Evolutionary conservation across 2,113 vertebrate genomes (phyloP).

Genomic region (Psammodynastes pulverulentus): DNA sequence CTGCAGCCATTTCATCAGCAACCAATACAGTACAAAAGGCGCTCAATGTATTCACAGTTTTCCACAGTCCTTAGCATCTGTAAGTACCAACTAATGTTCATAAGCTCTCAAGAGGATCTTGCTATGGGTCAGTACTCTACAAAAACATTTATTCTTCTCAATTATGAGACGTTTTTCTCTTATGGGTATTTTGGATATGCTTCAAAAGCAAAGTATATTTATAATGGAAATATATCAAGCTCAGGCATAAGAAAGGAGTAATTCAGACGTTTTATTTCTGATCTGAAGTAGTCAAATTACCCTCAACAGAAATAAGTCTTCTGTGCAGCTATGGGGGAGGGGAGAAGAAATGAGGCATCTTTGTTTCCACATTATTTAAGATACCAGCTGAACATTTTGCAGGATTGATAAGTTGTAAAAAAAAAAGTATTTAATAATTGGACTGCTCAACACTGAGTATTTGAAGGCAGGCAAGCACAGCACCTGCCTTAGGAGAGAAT

Average conservation of each 20-base stretch:
- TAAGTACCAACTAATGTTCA: constrained; percentile 38
- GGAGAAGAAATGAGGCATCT: background rate
- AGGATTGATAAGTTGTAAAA: background rate
- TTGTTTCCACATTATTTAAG: background rate
- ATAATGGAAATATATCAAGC: constrained; percentile 71
- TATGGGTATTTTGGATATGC: constrained; percentile 60
- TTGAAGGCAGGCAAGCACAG: background rate
- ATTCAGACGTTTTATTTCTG: constrained; percentile 5
- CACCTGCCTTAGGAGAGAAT: background rate
- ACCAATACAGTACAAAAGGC: background rate
- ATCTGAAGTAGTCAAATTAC: background rate
- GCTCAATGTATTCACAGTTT: background rate
- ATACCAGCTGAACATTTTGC: background rate
- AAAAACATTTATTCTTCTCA: constrained; percentile 70
- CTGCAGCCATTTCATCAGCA: background rate
- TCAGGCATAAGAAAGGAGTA: constrained; percentile 37
- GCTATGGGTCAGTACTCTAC: constrained; percentile 71
- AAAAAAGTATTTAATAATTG: background rate
- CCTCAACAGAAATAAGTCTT: background rate
- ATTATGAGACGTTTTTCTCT: constrained; percentile 62
- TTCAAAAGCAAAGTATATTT: constrained; percentile 72
- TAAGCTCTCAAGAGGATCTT: constrained; percentile 53
- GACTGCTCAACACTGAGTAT: background rate
- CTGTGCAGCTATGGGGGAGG: background rate
- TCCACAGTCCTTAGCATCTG: constrained; percentile 47